Evolutionary conservation across 2,113 vertebrate genomes (phyloP), one percentile per base, ranked within the genome.

Genomic region (Halcyon malimbica): DNA sequence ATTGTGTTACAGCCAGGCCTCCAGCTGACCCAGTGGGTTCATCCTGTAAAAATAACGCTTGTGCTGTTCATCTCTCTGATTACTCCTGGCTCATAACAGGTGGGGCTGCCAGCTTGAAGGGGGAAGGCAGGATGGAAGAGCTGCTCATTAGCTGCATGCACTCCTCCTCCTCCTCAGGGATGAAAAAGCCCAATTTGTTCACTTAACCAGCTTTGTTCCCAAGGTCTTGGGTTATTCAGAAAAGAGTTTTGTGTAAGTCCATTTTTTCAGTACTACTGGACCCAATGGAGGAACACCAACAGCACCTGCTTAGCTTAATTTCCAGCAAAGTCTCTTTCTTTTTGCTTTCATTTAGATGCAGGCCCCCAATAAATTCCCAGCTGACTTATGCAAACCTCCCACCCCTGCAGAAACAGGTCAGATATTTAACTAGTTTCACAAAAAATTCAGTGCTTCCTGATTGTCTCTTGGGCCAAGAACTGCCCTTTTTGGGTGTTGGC

Each of bases 1-100:
- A 91, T 96, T 91, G 80, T 78, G 89, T 96, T 97, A 94, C 96
- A 95, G 67, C 53, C 53, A 31, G 91, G 89, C 96, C 96, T 95
- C 87, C 92, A 89, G 89, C 91, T 97, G 95, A 96, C 95, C 96
- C 4, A 2, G 50, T 54, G 87, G 92, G 83, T 94, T 96, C 95
- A 93, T 83, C 95, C 93, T 87, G 94, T 85, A 96, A 94, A 97
- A 96, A 95, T 94, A 97, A 89, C 2, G 4, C 94, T 51, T 73
- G 83, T 94, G 91, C 89, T 14, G 11, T 46, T 95, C 6, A 6
- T 95, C 77, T 92, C 89, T 94, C 95, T 94, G 83, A 82, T 96
- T 95, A 76, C 96, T 87, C 70, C 84, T 73, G 83, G 89, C 76
- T 83, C 29, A 4, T 37, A 89, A 95, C 96, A 97, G 94, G 96